phyloP scores from a whole-genome alignment of 2,888 invertebrate species.

The Pyrocoelia pectoralis region DNA sequence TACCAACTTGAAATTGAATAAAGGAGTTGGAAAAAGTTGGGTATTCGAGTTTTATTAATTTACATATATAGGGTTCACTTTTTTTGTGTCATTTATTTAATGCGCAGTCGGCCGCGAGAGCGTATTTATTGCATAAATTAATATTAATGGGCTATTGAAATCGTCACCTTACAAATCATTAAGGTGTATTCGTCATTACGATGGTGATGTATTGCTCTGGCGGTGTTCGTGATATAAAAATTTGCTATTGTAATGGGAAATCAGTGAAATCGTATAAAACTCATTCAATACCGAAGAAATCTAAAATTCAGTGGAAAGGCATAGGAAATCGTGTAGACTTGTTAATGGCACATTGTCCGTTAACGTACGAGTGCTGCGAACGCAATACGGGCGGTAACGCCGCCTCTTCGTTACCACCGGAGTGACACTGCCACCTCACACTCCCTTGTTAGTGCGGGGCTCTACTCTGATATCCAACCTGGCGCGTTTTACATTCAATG shows the following conservation, averaged over 20 bases:
- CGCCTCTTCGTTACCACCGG: constrained; percentile 57
- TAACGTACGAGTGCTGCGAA: constrained; percentile 57
- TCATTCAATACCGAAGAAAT: constrained; percentile 23
- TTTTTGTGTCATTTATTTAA: constrained; percentile 1
- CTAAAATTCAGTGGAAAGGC: constrained; percentile 30
- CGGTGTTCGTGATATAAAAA: too few relatives aligned
- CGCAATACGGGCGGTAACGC: constrained; percentile 54
- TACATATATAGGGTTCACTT: constrained; percentile 10
- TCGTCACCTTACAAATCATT: constrained; percentile 3
- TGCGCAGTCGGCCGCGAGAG: background rate
- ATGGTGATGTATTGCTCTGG: background rate
- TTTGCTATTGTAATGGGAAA: too few relatives aligned
- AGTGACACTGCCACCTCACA: constrained; percentile 61
- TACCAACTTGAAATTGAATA: constrained; percentile 36
- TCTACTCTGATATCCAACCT: constrained; percentile 44
- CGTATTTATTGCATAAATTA: constrained; percentile 4
- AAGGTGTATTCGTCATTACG: background rate
- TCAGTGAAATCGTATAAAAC: background rate
- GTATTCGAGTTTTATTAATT: constrained; percentile 34
- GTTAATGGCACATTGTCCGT: constrained; percentile 68
- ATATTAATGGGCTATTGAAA: constrained; percentile 6
- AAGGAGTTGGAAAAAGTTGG: constrained; percentile 31
- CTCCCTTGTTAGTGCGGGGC: constrained; percentile 59
- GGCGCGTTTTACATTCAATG: constrained; percentile 61
- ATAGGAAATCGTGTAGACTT: constrained; percentile 38